These are phyloP conservation scores for Drosophila mayaguana DNA, from an alignment of 2,888 invertebrate genomes.

Conservation along the genomic window DNA sequence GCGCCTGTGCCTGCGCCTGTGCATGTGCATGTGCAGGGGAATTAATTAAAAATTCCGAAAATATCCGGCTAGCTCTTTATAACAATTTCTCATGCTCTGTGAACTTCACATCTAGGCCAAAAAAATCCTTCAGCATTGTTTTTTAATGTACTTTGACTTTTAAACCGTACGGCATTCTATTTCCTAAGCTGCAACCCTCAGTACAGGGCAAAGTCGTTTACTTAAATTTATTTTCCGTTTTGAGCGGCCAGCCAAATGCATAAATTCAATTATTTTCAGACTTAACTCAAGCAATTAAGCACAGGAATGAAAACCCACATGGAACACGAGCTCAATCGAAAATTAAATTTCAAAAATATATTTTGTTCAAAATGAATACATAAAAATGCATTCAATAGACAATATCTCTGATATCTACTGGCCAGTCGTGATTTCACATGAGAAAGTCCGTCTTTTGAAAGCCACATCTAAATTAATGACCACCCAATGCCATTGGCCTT, in stretches of 20 bases:
- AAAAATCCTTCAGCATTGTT: conserved; percentile 46
- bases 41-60: conserved; percentile 82
- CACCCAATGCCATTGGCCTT: conserved; percentile 1
- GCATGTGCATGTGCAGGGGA: conserved; percentile 52
- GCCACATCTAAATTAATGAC: conserved; percentile 13
- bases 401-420: not conserved
- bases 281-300: too few relatives aligned
- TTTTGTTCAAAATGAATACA: not conserved
- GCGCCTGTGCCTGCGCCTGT: conserved; percentile 22
- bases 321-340: not conserved
- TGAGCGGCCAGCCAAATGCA: conserved; percentile 31
- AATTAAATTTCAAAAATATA: not conserved
- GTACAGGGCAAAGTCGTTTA: conserved; percentile 8
- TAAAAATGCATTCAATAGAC: not conserved
- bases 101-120: conserved; percentile 57
- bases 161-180: conserved; percentile 41
- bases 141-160: conserved; percentile 63
- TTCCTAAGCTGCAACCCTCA: conserved; percentile 27
- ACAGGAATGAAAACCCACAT: not conserved
- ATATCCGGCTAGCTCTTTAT: conserved; percentile 80
- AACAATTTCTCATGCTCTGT: conserved; percentile 73
- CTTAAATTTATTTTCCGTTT: conserved; percentile 36
- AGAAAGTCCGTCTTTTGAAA: too few relatives aligned
- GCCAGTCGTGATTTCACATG: not conserved
- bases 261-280: conserved; percentile 20